phyloP scores from a whole-genome alignment of 2,888 invertebrate genomes.

The Ashinkailepas kermadecensis region DNA sequence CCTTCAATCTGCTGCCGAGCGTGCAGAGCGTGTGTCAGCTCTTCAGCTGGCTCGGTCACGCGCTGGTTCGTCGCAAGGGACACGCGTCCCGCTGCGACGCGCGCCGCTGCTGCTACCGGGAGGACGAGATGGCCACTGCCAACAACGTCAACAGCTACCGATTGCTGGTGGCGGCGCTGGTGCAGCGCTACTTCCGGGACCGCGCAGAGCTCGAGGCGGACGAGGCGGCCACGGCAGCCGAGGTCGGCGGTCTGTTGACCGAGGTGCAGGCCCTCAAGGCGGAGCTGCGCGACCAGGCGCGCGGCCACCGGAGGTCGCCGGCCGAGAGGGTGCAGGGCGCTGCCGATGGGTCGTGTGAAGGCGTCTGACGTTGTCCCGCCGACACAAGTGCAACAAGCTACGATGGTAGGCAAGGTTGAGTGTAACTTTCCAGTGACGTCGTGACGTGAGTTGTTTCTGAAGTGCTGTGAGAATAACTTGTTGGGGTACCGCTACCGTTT shows the following conservation, averaged over 20 bases:
- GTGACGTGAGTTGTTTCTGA: too few relatives aligned
- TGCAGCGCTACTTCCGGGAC: slow-evolving; percentile 19
- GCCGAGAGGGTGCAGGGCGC: background rate
- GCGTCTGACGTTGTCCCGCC: background rate
- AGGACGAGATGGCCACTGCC: slow-evolving; percentile 2
- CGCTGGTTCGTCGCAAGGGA: background rate
- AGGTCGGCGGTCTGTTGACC: background rate
- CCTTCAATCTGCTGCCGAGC: background rate
- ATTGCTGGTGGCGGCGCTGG: slow-evolving; percentile 16
- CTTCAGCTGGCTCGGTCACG: background rate
- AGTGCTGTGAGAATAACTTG: too few relatives aligned
- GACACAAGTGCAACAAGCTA: too few relatives aligned
- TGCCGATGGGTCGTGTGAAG: background rate
- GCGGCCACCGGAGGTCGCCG: background rate
- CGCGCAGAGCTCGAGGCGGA: background rate
- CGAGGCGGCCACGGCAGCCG: background rate
- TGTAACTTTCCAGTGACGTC: too few relatives aligned
- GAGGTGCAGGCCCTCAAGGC: background rate
- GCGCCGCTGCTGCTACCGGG: background rate
- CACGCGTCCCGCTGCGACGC: background rate
- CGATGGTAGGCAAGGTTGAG: too few relatives aligned
- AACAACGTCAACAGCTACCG: background rate
- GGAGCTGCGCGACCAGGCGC: background rate
- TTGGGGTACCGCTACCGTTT: too few relatives aligned
- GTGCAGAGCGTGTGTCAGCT: background rate